phyloP scores from a whole-genome alignment of 2,113 vertebrate species.

The Varanus salvator region DNA sequence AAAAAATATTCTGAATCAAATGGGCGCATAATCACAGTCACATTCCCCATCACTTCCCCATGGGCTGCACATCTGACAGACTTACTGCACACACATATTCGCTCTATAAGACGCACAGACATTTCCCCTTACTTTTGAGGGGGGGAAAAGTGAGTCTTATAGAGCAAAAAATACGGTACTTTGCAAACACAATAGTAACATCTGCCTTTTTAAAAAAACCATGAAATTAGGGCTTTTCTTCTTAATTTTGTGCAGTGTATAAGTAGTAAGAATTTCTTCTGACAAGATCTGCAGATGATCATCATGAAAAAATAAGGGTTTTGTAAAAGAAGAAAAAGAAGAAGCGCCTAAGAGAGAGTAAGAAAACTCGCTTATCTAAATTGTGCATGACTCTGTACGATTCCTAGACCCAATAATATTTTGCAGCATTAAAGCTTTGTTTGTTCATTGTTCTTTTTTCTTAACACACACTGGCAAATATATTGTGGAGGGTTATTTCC shows the following conservation, averaged over 20 bases:
- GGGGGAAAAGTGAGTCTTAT: too few species aligned
- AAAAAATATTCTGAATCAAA: too few species aligned
- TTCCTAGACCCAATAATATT: neutral
- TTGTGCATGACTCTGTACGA: neutral
- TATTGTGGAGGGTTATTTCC: neutral
- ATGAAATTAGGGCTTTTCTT: neutral
- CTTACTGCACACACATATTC: too few species aligned
- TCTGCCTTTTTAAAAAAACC: too few species aligned
- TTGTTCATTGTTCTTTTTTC: neutral
- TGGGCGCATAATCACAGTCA: too few species aligned
- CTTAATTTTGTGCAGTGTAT: neutral
- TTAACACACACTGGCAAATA: neutral
- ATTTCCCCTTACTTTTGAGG: too few species aligned
- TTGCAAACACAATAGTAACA: too few species aligned
- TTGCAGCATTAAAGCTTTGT: neutral
- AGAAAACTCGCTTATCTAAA: neutral
- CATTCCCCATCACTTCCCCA: too few species aligned
- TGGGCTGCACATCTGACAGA: too few species aligned
- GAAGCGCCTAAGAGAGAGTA: neutral
- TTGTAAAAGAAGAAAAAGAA: neutral
- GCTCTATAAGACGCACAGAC: too few species aligned
- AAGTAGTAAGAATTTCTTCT: neutral
- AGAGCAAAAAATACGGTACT: too few species aligned
- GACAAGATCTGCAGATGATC: neutral
- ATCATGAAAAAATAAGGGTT: neutral